Conservation (phyloP, 2,113 vertebrate genomes). For the Holacanthus passer region DNA sequence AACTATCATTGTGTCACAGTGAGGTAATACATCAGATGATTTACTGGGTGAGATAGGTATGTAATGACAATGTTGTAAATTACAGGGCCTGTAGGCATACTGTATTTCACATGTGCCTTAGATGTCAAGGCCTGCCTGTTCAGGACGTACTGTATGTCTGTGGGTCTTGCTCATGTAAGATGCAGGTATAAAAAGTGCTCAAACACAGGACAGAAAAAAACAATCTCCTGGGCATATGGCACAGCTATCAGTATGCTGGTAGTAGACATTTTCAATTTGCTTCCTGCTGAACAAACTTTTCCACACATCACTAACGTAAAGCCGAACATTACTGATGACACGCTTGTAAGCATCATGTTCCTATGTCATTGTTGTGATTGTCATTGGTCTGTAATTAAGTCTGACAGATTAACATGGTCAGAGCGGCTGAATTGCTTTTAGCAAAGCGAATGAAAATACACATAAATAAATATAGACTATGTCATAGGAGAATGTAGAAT, state of each 20-base stretch:
- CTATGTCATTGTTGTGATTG: neutral
- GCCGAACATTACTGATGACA: neutral
- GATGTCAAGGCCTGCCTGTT: neutral
- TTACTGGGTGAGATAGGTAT: neutral
- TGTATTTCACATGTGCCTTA: neutral
- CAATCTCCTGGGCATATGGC: neutral
- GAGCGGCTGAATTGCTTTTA: neutral
- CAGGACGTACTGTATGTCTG: neutral
- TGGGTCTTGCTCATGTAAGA: neutral
- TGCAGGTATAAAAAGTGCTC: neutral
- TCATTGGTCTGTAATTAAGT: neutral
- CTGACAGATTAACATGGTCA: neutral
- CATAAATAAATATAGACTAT: neutral
- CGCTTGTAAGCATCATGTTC: neutral
- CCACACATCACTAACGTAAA: neutral
- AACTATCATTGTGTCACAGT: neutral
- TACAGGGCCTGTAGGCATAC: neutral
- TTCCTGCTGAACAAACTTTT: neutral
- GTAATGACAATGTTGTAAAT: neutral
- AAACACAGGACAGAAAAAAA: neutral
- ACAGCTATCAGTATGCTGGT: neutral
- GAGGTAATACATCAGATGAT: slow-evolving; percentile 1
- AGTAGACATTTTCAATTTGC: neutral
- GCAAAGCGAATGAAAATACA: neutral
- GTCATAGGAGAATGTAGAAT: neutral